Evolutionary conservation across 37 sponge, comb jelly and placozoan species (phyloP), one percentile per base, ranked within the genome.

Genomic region (Cliona cf. orientalis): DNA sequence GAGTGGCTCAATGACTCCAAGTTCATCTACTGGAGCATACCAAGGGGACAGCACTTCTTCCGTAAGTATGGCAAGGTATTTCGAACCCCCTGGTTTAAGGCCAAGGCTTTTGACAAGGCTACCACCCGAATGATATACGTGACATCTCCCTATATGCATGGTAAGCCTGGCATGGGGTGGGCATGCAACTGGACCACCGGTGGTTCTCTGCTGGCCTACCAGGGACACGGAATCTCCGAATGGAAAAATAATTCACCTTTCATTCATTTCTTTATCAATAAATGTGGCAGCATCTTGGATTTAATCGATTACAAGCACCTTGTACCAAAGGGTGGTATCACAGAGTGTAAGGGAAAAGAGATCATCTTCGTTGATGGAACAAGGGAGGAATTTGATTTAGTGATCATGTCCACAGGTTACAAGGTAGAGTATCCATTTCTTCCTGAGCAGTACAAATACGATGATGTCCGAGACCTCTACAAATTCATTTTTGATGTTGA

Each of bases 31-130:
- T 93, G 94, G 94, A 93, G 94, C 66, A 86, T 93, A 19, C 90
- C 94, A 25, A 76, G 84, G 36, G 94, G 94, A 19, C 94, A 93
- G 64, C 94, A 93, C 72, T 93, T 93, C 79, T 93, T 93, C 53
- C 73, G 94, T 23, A 89, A 90, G 79, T 86, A 79, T 55, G 75
- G 76, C 39, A 89, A 80, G 42, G 79, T 86, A 46, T 53, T 71
- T 65, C 42, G 80, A 69, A 37, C 86, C 36, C 94, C 94, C 23
- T 93, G 94, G 94, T 60, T 73, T 0, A 76, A 76, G 33, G 84
- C 94, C 7, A 90, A 93, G 49, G 84, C 91, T 3, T 74, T 93
- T 6, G 94, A 93, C 74, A 93, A 93, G 43, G 94, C 84, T 0
- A 90, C 94, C 2, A 86, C 90, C 9, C 46, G 87, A 49, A 60